Conservation (phyloP, 37 sponge, comb jelly and placozoan genomes). For the Haliclona indistincta region DNA sequence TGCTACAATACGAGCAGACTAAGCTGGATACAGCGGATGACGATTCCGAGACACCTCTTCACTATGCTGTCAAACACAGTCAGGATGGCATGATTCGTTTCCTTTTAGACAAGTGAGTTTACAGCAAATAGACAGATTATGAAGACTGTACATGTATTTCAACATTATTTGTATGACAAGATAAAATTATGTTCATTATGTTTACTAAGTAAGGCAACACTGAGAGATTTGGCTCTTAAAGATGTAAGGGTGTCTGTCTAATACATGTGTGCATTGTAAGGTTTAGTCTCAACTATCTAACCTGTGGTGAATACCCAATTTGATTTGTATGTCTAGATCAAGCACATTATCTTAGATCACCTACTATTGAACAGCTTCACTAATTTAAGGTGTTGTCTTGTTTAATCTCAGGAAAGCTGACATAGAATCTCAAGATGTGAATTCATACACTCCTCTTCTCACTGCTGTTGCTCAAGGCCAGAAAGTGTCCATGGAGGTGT, state of each 20-base stretch:
- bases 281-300: too few relatives aligned
- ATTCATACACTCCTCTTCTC: conserved; percentile 71
- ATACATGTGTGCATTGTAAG: too few relatives aligned
- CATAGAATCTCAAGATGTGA: conserved; percentile 33
- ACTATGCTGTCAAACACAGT: conserved; percentile 78
- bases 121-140: background rate
- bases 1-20: conserved; percentile 34
- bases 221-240: background rate
- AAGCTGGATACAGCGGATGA: conserved; percentile 36
- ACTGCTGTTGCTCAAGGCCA: conserved; percentile 50
- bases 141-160: too few relatives aligned
- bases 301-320: too few relatives aligned
- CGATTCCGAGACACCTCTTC: conserved; percentile 72
- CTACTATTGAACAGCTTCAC: too few relatives aligned
- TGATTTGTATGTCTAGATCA: too few relatives aligned
- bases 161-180: background rate
- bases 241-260: too few relatives aligned
- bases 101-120: conserved; percentile 72
- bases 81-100: conserved; percentile 77
- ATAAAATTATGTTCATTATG: too few relatives aligned
- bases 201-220: background rate
- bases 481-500: conserved; percentile 35
- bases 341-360: too few relatives aligned
- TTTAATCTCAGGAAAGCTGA: conserved; percentile 57
- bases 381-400: too few relatives aligned